Base-by-base conservation (phyloP, 2,888 invertebrate genomes). In the Globia sparganii region DNA sequence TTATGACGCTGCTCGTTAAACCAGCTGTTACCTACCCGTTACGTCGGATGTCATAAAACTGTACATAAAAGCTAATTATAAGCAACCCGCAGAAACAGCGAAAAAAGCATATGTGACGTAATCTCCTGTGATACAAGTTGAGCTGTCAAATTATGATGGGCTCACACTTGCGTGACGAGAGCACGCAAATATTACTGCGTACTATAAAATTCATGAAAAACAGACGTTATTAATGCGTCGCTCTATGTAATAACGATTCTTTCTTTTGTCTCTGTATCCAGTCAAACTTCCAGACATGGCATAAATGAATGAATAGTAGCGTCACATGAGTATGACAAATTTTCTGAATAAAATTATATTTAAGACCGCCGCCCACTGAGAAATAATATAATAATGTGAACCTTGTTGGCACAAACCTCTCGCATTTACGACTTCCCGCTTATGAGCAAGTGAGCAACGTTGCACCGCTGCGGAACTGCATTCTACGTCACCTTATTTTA, bases 61-160 rank as follows among this genome's bases (percentile, higher is more conserved):
- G 91, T 87, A 92, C 94, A 94, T 94, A 93, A 94, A 93, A 92
- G 91, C 93, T 95, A 95, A 95, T 95, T 95, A 95, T 95, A 95
- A 91, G 85, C 86, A 88, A 83, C 89, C 90, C 88, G 89, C 90
- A 85, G 87, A 78, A 87, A 78, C 80, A 77, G 71, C 72, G 80
- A 85, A 87, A 88, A 86, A 87, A 83, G 85, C 85, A 81, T 66
- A 80, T 46, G 72, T 79, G 78, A 88, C 85, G 88, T 85, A 85
- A 87, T 75, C 72, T 86, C 86, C 78, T 90, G 90, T 84, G 75
- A 85, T 87, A 83, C 88, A 81, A 79, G 72, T 72, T 62, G 75
- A 77, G 75, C 70, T 72, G 81, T 80, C 80, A 83, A 79, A 80
- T 83, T 85, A 84, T 79, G 69, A 65, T 65, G 59, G 37, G 59